phyloP scores from a whole-genome alignment of 2,888 invertebrate genomes.

The Rhingia rostrata region DNA sequence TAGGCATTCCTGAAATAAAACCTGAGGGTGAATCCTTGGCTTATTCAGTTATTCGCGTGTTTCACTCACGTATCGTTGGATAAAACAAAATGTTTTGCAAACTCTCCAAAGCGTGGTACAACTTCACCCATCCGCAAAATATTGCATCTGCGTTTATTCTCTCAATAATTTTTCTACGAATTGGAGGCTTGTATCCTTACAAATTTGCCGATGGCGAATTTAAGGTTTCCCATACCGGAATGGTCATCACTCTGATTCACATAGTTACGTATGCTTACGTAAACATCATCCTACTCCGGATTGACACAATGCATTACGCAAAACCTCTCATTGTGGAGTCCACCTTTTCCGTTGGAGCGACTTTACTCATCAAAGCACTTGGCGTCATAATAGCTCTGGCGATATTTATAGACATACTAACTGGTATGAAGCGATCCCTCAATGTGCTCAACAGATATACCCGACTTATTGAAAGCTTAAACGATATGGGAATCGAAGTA shows the following conservation, averaged over 20 bases:
- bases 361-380: constrained; percentile 72
- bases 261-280: constrained; percentile 74
- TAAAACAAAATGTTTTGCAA: constrained; percentile 6
- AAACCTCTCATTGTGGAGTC: constrained; percentile 76
- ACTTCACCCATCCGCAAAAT: constrained; percentile 40
- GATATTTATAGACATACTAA: constrained; percentile 57
- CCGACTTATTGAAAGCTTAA: constrained; percentile 57
- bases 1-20: too few species aligned
- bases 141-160: constrained; percentile 66
- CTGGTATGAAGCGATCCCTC: constrained; percentile 51
- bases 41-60: too few species aligned
- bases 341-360: constrained; percentile 65
- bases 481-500: constrained; percentile 69
- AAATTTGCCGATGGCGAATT: constrained; percentile 31
- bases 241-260: constrained; percentile 67
- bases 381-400: constrained; percentile 73
- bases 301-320: constrained; percentile 70
- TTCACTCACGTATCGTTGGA: too few species aligned
- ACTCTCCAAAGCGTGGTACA: constrained; percentile 14
- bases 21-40: too few species aligned
- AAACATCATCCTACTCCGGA: constrained; percentile 70
- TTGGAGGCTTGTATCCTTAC: constrained; percentile 75
- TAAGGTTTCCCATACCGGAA: constrained; percentile 62
- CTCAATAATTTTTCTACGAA: constrained; percentile 63
- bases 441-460: constrained; percentile 68